Percentiles rank a stretch among this genome's conserved stretches.
Conservation (phyloP, 2,113 vertebrate species). For the Osmerus mordax region DNA sequence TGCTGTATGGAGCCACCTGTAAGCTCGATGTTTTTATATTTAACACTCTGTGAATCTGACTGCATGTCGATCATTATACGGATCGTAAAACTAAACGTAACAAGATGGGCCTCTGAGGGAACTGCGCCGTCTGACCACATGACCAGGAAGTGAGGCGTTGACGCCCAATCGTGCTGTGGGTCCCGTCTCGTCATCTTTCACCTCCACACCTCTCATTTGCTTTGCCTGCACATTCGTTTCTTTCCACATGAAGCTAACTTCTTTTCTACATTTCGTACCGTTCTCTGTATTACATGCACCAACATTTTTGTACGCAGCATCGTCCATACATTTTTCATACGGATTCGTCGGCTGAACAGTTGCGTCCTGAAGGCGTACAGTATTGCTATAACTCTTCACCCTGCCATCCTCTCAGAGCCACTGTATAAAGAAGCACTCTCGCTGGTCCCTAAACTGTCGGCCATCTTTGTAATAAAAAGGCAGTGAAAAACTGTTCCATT, state of each 20-base stretch:
- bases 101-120: too few relatives aligned
- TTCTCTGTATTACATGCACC: constrained; percentile 26
- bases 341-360: constrained; percentile 11
- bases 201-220: constrained; percentile 28
- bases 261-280: constrained; percentile 22
- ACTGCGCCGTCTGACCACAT: too few relatives aligned
- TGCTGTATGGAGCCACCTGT: neutral
- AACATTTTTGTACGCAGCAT: constrained; percentile 35
- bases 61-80: constrained; percentile 58
- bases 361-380: neutral
- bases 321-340: neutral
- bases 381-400: neutral
- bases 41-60: constrained; percentile 51
- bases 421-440: neutral
- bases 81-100: constrained; percentile 33
- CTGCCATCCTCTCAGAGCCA: neutral
- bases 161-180: constrained; percentile 33
- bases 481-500: constrained; percentile 14
- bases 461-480: neutral
- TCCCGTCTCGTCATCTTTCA: constrained; percentile 26
- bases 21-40: constrained; percentile 42
- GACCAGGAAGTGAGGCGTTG: too few relatives aligned
- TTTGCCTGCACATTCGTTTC: constrained; percentile 44
- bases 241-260: constrained; percentile 31
- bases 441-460: constrained; percentile 6